Evolutionary conservation across 2,888 invertebrate species (phyloP).

Genomic region (Noctua janthe): DNA sequence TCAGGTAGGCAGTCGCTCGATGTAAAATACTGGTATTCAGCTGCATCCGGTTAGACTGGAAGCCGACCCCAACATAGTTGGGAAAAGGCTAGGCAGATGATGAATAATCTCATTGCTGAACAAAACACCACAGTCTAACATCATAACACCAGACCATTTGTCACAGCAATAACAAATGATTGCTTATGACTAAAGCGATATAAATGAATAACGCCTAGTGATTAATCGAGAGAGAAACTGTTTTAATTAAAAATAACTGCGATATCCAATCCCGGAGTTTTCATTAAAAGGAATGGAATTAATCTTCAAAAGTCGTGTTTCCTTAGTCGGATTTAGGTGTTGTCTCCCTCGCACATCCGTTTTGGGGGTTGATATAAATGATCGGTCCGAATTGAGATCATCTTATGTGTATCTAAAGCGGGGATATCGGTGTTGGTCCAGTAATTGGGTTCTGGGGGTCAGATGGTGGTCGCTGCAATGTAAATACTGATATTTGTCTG

Average conservation of each 20-base stretch:
- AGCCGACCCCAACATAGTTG: background rate
- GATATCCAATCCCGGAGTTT: slow-evolving; percentile 61
- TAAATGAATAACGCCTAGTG: slow-evolving; percentile 68
- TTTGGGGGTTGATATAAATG: slow-evolving; percentile 36
- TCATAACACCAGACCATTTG: slow-evolving; percentile 36
- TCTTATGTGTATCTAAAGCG: slow-evolving; percentile 35
- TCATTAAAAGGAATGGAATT: slow-evolving; percentile 59
- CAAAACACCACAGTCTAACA: slow-evolving; percentile 26
- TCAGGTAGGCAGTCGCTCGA: background rate
- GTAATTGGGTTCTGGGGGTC: slow-evolving; percentile 33
- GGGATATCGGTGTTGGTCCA: background rate
- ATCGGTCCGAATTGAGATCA: slow-evolving; percentile 31
- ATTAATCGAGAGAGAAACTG: slow-evolving; percentile 71
- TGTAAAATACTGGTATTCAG: background rate
- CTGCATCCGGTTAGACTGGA: background rate
- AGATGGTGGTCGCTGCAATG: background rate
- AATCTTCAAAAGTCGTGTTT: slow-evolving; percentile 64
- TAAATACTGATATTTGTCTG: slow-evolving; percentile 28
- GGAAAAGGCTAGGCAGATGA: background rate
- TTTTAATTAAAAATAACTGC: slow-evolving; percentile 79
- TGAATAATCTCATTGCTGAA: background rate
- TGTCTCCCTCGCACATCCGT: slow-evolving; percentile 43
- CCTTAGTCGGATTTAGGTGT: slow-evolving; percentile 51
- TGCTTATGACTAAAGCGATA: slow-evolving; percentile 55
- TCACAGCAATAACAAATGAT: slow-evolving; percentile 57